phyloP scores from a whole-genome alignment of 2,797 vertebrate genomes.

The Microcaecilia unicolor region DNA sequence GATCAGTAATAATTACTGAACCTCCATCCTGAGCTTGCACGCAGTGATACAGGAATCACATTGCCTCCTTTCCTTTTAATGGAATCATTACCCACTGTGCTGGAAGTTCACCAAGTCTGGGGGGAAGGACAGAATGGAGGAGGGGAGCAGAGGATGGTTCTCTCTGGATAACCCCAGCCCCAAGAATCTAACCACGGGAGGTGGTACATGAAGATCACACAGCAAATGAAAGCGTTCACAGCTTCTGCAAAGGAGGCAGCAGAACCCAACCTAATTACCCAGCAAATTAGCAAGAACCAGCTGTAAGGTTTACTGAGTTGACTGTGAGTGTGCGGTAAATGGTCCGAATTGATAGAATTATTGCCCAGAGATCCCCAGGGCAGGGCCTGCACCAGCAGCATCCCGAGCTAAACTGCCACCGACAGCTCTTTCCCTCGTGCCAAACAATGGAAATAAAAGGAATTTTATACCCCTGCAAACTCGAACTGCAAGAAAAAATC shows the following conservation, averaged over 20 bases:
- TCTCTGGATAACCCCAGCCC: too few species aligned
- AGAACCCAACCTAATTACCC: conserved; percentile 43
- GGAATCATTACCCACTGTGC: too few species aligned
- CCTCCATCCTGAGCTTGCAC: too few species aligned
- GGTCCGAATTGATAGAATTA: conserved; percentile 37
- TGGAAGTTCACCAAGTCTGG: too few species aligned
- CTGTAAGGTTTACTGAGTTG: conserved; percentile 43
- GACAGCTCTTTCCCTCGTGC: conserved; percentile 20
- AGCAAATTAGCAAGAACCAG: conserved; percentile 39
- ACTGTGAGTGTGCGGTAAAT: conserved; percentile 33
- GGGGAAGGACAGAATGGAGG: too few species aligned
- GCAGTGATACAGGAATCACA: too few species aligned
- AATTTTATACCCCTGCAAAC: conserved; percentile 26
- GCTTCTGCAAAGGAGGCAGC: conserved; percentile 44
- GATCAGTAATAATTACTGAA: too few species aligned
- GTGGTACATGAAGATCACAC: too few species aligned
- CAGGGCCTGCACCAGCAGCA: conserved; percentile 22
- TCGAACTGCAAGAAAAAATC: conserved; percentile 34
- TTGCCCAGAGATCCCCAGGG: conserved; percentile 29
- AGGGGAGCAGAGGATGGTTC: too few species aligned
- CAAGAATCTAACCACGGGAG: too few species aligned
- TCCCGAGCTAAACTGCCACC: conserved; percentile 23
- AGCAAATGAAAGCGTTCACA: conserved; percentile 33
- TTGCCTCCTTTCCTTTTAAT: too few species aligned
- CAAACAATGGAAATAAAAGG: conserved; percentile 25